Base-by-base conservation (phyloP, 1,140 invertebrate genomes). In the Himalopsyche phryganea region DNA sequence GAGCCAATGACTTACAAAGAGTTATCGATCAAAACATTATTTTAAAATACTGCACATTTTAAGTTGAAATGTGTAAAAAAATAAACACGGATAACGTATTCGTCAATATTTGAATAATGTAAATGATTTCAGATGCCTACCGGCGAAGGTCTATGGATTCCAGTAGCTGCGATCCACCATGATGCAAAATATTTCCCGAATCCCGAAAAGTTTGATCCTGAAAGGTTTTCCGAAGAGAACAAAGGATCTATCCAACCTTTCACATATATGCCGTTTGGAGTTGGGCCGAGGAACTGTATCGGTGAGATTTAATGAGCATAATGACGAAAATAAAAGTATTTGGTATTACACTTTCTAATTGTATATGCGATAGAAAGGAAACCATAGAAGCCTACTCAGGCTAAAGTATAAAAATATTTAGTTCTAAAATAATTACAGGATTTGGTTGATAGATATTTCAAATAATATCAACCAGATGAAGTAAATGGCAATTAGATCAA, bases 281-380 rank as follows among this genome's bases (percentile, higher is more conserved):
- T 67, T 11, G 81, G 81, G 15, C 78, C 79, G 1, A 68, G 81
- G 56, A 77, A 75, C 54, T 83, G 81, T 57, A 71, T 83, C n/a
- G 47, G 18, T 40, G 18, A 58, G 18, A 41, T 49, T 45, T 6
- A 35, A 7, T 35, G n/a, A 7, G 6, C 33, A 35, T 7, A n/a
- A 35, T 35, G 33, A 35, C 6, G 33, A 35, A 35, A 35, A 35
- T 6, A 35, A 35, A 35, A 6, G 33, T 7, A 35, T 6, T 35
- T 35, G n/a, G 33, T 35, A 35, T 35, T 6, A n/a, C 33, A 7
- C 33, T n/a, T n/a, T n/a, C 33, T 7, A 6, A 7, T 35, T n/a
- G n/a, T 35, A 35, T 7, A 7, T 35, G 6, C 33, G 6, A 6
- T 7, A 6, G n/a, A 35, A 35, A n/a, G 6, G 6, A 35, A 35